A percentile compares a stretch with the other conserved stretches of the same genome.
Evolutionary conservation across 2,888 invertebrate species (phyloP).

Genomic region (Terebella lapidaria): DNA sequence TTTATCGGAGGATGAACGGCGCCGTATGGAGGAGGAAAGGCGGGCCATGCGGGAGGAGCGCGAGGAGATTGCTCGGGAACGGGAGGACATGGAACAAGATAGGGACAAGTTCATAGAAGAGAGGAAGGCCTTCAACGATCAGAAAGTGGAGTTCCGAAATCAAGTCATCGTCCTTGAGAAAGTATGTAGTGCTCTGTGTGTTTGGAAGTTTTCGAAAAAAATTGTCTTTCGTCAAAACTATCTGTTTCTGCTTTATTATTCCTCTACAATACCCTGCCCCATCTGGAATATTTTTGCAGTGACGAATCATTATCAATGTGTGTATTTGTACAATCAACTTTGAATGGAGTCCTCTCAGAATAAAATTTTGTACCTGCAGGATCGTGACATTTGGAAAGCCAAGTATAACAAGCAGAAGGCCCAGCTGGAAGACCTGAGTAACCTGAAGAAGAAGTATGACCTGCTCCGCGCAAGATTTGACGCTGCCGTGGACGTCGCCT

Average conservation of each 20-base stretch:
- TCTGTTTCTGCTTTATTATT: no score
- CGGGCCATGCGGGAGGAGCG: slow-evolving; percentile 15
- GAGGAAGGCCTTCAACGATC: slow-evolving; percentile 15
- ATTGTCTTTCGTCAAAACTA: no score
- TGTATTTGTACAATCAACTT: no score
- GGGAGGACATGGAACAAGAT: slow-evolving; percentile 17
- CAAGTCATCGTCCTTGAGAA: slow-evolving; percentile 14
- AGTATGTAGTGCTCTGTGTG: slow-evolving; percentile 9
- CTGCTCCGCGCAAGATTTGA: slow-evolving; percentile 34
- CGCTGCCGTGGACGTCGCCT: slow-evolving; percentile 28
- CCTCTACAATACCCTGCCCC: no score
- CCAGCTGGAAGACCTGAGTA: neutral
- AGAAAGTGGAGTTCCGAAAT: slow-evolving; percentile 14
- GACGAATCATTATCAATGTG: no score
- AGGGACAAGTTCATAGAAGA: slow-evolving; percentile 10
- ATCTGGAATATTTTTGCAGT: no score
- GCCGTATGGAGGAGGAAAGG: slow-evolving; percentile 18
- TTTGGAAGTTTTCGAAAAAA: no score
- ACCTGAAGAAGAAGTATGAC: slow-evolving; percentile 24
- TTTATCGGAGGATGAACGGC: slow-evolving; percentile 15
- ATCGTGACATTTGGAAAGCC: neutral
- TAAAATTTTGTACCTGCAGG: neutral
- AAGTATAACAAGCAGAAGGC: neutral
- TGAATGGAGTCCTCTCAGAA: no score
- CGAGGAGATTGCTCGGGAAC: slow-evolving; percentile 14